These are phyloP conservation scores for Abramis brama DNA, from an alignment of 2,113 vertebrate genomes.

Conservation along the genomic window DNA sequence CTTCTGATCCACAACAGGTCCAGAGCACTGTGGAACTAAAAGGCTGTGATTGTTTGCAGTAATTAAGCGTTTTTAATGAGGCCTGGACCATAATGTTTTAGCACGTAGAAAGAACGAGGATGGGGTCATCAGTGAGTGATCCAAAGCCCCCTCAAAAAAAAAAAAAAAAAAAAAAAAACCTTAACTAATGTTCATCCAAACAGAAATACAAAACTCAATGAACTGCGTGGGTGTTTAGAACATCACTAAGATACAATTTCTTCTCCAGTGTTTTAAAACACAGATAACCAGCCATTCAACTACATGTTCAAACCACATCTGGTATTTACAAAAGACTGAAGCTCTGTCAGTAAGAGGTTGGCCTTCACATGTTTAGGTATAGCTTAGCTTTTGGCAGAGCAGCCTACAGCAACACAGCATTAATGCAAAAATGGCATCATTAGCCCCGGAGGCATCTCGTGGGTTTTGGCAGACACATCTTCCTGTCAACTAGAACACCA, in stretches of 20 bases:
- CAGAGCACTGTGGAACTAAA: constrained; percentile 22
- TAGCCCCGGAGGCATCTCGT: background rate
- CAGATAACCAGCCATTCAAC: background rate
- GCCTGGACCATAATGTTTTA: constrained; percentile 31
- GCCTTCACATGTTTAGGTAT: background rate
- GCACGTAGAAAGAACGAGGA: constrained; percentile 2
- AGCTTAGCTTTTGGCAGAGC: constrained; percentile 1
- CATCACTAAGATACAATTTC: background rate
- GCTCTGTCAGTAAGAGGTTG: background rate
- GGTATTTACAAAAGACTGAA: background rate
- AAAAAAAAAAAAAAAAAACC: background rate
- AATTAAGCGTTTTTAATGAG: constrained; percentile 44
- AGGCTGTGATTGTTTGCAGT: background rate
- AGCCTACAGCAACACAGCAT: background rate
- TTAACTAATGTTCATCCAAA: background rate
- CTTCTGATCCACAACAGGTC: constrained; percentile 29
- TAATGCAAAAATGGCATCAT: background rate
- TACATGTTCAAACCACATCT: constrained; percentile 12
- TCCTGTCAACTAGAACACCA: background rate
- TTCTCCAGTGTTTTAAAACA: background rate
- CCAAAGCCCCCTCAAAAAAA: background rate
- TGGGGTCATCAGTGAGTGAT: constrained; percentile 9
- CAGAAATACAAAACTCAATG: background rate
- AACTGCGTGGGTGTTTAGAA: constrained; percentile 13
- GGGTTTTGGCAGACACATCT: background rate